phyloP scores from a whole-genome alignment of 2,888 invertebrate species.

The Noctua janthe region DNA sequence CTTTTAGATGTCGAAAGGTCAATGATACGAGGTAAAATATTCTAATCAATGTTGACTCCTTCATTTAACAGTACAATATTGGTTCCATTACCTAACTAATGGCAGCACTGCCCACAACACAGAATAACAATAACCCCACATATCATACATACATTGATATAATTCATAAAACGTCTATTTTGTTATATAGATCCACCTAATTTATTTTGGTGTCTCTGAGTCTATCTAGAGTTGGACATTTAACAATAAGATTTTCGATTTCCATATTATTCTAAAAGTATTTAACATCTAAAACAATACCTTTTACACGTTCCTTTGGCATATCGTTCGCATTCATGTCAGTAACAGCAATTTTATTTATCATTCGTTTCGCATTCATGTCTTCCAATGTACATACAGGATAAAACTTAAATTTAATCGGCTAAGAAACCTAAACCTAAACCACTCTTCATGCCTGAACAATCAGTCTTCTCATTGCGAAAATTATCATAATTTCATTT shows the following conservation, averaged over 20 bases:
- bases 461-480: conserved; percentile 90
- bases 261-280: conserved; percentile 65
- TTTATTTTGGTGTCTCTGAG: conserved; percentile 72
- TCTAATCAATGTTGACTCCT: conserved; percentile 64
- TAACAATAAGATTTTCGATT: conserved; percentile 68
- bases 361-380: conserved; percentile 73
- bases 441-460: conserved; percentile 87
- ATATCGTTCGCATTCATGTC: conserved; percentile 68
- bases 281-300: conserved; percentile 71
- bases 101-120: conserved; percentile 71
- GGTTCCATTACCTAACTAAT: conserved; percentile 74
- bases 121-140: conserved; percentile 68
- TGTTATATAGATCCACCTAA: conserved; percentile 67
- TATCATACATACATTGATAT: conserved; percentile 69
- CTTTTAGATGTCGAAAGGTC: conserved; percentile 59
- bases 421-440: conserved; percentile 85
- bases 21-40: conserved; percentile 60
- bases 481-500: conserved; percentile 85
- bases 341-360: conserved; percentile 68
- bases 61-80: conserved; percentile 65
- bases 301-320: conserved; percentile 73
- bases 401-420: conserved; percentile 85
- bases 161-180: conserved; percentile 66
- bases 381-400: conserved; percentile 77
- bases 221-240: conserved; percentile 75